Evolutionary conservation across 2,888 invertebrate genomes (phyloP).

Genomic region (Ennomos erosarius): DNA sequence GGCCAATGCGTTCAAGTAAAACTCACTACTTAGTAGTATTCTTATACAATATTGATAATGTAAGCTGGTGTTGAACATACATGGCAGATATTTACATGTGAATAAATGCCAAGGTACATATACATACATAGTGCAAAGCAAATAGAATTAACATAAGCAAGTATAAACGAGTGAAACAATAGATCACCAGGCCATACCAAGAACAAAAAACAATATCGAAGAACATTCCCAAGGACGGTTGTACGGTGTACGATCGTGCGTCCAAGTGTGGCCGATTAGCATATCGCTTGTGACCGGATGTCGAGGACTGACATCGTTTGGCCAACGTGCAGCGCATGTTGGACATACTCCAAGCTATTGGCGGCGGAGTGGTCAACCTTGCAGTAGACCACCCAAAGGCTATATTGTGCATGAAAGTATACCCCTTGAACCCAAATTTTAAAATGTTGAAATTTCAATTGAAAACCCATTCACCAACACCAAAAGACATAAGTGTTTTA

Average conservation of each 20-base stretch:
- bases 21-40: too few relatives aligned
- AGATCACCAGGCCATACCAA: constrained; percentile 38
- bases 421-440: too few relatives aligned
- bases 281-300: constrained; percentile 75
- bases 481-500: too few relatives aligned
- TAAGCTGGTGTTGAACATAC: background rate
- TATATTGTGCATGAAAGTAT: too few relatives aligned
- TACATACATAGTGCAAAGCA: constrained; percentile 10
- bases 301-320: constrained; percentile 64
- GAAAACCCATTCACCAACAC: too few relatives aligned
- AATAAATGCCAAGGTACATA: constrained; percentile 21
- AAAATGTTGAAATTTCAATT: too few relatives aligned
- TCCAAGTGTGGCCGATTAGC: constrained; percentile 69
- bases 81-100: constrained; percentile 11
- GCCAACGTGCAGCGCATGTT: constrained; percentile 64
- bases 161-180: constrained; percentile 28
- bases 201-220: constrained; percentile 47
- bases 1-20: too few relatives aligned
- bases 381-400: constrained; percentile 47
- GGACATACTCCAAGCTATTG: constrained; percentile 40
- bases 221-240: constrained; percentile 65
- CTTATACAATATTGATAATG: too few relatives aligned
- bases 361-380: constrained; percentile 47
- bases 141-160: constrained; percentile 11
- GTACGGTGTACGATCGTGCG: constrained; percentile 59